These are phyloP conservation scores for Coreoperca whiteheadi DNA, from an alignment of 2,113 vertebrate species.

Conservation along the genomic window DNA sequence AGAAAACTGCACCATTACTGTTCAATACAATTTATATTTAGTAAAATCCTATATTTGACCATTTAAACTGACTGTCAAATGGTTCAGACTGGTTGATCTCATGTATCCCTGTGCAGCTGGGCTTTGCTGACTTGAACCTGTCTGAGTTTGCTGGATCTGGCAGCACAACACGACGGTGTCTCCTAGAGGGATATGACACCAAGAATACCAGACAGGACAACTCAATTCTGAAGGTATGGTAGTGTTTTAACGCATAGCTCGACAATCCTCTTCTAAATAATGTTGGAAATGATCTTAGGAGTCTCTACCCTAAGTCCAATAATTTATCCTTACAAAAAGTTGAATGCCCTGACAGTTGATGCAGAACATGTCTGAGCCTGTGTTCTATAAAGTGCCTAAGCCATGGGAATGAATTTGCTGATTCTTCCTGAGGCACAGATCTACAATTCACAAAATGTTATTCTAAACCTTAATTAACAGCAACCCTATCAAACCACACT, in stretches of 20 bases:
- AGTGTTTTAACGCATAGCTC: not conserved
- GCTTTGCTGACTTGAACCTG: slow-evolving; percentile 97
- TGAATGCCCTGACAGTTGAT: not conserved
- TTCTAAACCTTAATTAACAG: slow-evolving; percentile 2
- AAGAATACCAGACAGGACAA: slow-evolving; percentile 98
- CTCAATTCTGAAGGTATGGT: slow-evolving; percentile 96
- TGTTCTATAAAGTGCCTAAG: slow-evolving; percentile 2
- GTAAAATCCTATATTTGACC: not conserved
- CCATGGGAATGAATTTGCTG: slow-evolving; percentile 16
- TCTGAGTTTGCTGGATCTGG: slow-evolving; percentile 97
- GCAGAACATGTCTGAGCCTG: slow-evolving; percentile 54
- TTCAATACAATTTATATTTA: not conserved
- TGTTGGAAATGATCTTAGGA: not conserved
- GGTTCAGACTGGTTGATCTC: slow-evolving; percentile 4
- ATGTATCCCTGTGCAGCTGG: slow-evolving; percentile 85
- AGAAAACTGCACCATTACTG: not conserved
- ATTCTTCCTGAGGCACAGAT: slow-evolving; percentile 4
- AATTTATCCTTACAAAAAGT: not conserved
- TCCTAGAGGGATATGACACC: slow-evolving; percentile 97
- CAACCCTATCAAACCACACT: not conserved
- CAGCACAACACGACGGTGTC: slow-evolving; percentile 91
- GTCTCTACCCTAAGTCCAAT: not conserved
- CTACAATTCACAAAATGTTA: not conserved
- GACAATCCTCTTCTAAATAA: not conserved
- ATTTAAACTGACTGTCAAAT: slow-evolving; percentile 2